Conservation (phyloP, 2,797 vertebrate species). For the Gymnothorax reevesii region DNA sequence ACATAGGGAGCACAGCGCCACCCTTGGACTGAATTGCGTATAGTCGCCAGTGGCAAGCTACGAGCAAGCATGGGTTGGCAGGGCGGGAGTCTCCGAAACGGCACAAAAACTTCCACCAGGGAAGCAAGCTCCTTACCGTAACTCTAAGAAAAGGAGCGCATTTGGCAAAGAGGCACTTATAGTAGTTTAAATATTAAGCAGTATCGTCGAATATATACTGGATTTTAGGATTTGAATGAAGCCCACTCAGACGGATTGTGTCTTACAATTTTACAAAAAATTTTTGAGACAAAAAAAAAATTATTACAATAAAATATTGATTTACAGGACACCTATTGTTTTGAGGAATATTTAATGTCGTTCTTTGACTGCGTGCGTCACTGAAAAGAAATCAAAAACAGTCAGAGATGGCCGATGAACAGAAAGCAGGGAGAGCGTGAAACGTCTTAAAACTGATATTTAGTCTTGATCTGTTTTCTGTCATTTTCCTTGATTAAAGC, state of each 20-base stretch:
- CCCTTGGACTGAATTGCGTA: conserved; percentile 54
- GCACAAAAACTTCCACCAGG: conserved; percentile 4
- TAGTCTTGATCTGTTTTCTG: not conserved
- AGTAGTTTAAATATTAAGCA: not conserved
- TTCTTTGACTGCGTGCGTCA: not conserved
- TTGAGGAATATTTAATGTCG: not conserved
- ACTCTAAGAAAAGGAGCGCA: not conserved
- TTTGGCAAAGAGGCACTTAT: not conserved
- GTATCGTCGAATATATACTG: not conserved
- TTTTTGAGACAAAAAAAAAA: not conserved
- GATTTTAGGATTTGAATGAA: not conserved
- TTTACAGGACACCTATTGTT: not conserved
- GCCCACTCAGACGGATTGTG: not conserved
- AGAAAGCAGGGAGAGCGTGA: no score
- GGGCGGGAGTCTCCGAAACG: conserved; percentile 22
- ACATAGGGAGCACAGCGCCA: conserved; percentile 63
- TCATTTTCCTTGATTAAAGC: no score
- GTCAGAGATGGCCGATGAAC: not conserved
- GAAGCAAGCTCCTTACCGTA: conserved; percentile 5
- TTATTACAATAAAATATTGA: not conserved
- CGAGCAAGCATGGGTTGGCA: not conserved
- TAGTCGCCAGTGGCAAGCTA: conserved; percentile 81
- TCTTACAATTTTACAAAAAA: not conserved
- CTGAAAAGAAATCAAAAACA: not conserved
- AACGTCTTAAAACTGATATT: no score